A percentile compares a stretch with the other conserved stretches of the same genome.
phyloP scores from a whole-genome alignment of 2,113 vertebrate genomes.

The Thryonomys swinderianus region DNA sequence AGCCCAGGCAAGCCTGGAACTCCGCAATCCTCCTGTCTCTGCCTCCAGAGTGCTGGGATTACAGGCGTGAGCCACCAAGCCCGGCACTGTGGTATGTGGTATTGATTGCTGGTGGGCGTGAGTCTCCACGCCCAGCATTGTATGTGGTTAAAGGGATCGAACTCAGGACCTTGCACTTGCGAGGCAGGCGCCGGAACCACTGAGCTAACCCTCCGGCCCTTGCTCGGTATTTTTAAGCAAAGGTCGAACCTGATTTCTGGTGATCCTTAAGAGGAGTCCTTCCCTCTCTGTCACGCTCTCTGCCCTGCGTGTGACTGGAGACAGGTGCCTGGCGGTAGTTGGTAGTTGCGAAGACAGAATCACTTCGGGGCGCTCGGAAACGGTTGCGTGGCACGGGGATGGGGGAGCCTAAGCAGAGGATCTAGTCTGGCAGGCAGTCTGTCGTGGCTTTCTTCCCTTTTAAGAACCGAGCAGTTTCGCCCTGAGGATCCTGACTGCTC shows the following conservation, averaged over 20 bases:
- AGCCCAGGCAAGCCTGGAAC: too few species aligned
- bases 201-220: too few species aligned
- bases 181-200: too few species aligned
- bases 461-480: slow-evolving; percentile 47
- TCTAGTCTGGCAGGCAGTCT: slow-evolving; percentile 42
- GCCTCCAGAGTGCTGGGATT: too few species aligned
- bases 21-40: too few species aligned
- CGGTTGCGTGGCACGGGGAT: not conserved
- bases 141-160: too few species aligned
- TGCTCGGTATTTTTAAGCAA: not conserved
- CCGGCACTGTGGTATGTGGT: too few species aligned
- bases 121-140: too few species aligned
- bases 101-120: too few species aligned
- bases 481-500: slow-evolving; percentile 57
- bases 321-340: not conserved
- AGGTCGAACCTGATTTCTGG: not conserved
- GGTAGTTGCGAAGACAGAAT: not conserved
- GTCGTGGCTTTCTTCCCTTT: slow-evolving; percentile 46
- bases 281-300: not conserved
- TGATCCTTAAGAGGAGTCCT: not conserved
- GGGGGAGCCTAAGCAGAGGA: slow-evolving; percentile 9
- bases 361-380: not conserved
- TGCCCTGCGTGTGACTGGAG: not conserved
- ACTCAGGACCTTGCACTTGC: too few species aligned
- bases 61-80: too few species aligned